Base-by-base conservation (phyloP, 2,797 vertebrate species). In the Phrynocephalus guinanensis region DNA sequence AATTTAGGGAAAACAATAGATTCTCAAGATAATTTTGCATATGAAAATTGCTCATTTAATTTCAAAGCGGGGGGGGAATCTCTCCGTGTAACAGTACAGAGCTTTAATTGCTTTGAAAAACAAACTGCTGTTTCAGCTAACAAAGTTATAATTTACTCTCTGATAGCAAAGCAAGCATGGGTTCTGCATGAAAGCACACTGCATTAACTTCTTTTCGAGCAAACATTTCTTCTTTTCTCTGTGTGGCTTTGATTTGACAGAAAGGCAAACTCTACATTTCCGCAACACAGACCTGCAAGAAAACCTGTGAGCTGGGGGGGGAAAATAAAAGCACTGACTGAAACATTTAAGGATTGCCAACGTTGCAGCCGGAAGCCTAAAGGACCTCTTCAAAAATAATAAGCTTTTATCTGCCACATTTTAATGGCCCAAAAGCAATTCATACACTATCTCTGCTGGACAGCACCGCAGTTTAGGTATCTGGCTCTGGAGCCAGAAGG, bases 101-200 rank as follows among this genome's bases (percentile, higher is more conserved):
- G 76, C 89, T 85, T 22, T 91, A 95, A 95, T 92, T 93, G 92
- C 87, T 93, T 87, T 86, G 38, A 88, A 94, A 95, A 94, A 94
- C 90, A 94, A 94, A 93, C 77, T 94, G 91, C 92, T 94, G 87
- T 87, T 93, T 94, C 94, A 95, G 94, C 90, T 95, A 94, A 95
- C 90, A 82, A 95, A 94, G 89, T 92, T 20, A 0, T 79, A 90
- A 93, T 94, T 93, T 93, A 92, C 88, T 92, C 79, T 88, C 91
- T 89, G 52, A 90, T 70, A 95, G 90, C 44, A 89, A 93, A 94
- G 86, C 26, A 87, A 94, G 92, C 52, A 88, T 7, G 88, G 92
- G 92, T 92, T 94, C 93, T 93, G 93, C 94, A 90, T 90, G 86
- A 93, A 1, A 91, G 91, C 92, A 95, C 91, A 93, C 86, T 3